phyloP scores from a whole-genome alignment of 2,113 vertebrate species.

The Oncorhynchus mykiss region DNA sequence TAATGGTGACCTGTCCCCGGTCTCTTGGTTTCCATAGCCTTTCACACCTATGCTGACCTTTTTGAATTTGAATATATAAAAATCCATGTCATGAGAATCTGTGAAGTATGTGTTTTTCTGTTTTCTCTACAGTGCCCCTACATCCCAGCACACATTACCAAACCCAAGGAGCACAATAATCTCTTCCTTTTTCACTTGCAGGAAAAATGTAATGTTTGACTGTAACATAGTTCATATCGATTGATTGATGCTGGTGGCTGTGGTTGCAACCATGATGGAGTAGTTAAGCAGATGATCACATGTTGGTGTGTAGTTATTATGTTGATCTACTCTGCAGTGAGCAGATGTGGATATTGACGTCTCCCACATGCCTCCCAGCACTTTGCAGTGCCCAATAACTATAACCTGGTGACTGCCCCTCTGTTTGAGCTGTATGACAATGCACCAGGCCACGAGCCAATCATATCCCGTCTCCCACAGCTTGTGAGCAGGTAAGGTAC shows the following conservation, averaged over 20 bases:
- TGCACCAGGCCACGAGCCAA: constrained; percentile 95
- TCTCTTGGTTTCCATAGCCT: too few species aligned
- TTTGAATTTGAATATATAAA: too few species aligned
- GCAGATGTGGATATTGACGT: too few species aligned
- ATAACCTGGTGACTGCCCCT: constrained; percentile 94
- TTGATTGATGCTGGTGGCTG: too few species aligned
- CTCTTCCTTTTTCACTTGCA: constrained; percentile 94
- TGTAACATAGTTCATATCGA: not conserved
- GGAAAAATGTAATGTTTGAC: constrained; percentile 76
- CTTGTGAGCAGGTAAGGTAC: constrained; percentile 90
- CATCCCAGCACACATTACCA: constrained; percentile 98
- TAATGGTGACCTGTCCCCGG: too few species aligned
- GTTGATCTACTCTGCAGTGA: too few species aligned
- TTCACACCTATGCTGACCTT: too few species aligned
- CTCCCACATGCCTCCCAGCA: constrained; percentile 65
- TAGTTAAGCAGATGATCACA: too few species aligned
- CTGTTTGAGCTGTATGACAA: constrained; percentile 98
- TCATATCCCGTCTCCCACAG: constrained; percentile 98
- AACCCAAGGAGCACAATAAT: constrained; percentile 98
- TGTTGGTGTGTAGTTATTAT: too few species aligned
- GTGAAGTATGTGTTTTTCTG: too few species aligned
- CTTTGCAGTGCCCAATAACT: constrained; percentile 98
- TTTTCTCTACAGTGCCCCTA: constrained; percentile 85
- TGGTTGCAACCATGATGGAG: too few species aligned
- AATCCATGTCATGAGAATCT: too few species aligned